phyloP scores from a whole-genome alignment of 2,113 vertebrate species.

The Sturnira hondurensis region DNA sequence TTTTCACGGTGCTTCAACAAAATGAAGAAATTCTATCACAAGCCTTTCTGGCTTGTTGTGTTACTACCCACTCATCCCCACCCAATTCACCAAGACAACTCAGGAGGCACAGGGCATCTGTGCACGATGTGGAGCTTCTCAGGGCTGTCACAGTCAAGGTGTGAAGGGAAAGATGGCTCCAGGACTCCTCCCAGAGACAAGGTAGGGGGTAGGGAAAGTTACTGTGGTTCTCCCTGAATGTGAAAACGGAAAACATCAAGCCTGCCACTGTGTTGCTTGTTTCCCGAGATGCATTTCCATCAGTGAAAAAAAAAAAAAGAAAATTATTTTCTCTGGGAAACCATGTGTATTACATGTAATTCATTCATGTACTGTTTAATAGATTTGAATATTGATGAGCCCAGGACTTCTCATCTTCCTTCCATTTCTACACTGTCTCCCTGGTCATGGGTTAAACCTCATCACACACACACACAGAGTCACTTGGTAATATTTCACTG shows the following conservation, averaged over 20 bases:
- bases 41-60: not conserved
- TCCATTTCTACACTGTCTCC: not conserved
- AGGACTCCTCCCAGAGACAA: not conserved
- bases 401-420: not conserved
- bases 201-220: rapidly evolving
- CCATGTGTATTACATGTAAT: not conserved
- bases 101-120: not conserved
- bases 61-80: not conserved
- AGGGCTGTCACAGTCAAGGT: not conserved
- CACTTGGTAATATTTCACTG: not conserved
- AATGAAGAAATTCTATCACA: not conserved
- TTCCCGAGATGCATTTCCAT: not conserved
- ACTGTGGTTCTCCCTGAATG: not conserved
- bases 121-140: not conserved
- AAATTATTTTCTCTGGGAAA: slow-evolving; percentile 19
- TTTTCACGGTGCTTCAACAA: not conserved
- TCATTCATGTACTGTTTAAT: not conserved
- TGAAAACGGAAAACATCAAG: not conserved
- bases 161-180: not conserved
- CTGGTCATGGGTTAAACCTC: not conserved
- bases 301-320: not conserved
- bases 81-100: not conserved
- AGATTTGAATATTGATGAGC: not conserved
- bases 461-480: not conserved
- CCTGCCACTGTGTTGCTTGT: not conserved